A percentile compares a stretch with the other conserved stretches of the same genome.
Conservation (phyloP, 2,797 vertebrate species). For the Hoplostethus atlanticus region DNA sequence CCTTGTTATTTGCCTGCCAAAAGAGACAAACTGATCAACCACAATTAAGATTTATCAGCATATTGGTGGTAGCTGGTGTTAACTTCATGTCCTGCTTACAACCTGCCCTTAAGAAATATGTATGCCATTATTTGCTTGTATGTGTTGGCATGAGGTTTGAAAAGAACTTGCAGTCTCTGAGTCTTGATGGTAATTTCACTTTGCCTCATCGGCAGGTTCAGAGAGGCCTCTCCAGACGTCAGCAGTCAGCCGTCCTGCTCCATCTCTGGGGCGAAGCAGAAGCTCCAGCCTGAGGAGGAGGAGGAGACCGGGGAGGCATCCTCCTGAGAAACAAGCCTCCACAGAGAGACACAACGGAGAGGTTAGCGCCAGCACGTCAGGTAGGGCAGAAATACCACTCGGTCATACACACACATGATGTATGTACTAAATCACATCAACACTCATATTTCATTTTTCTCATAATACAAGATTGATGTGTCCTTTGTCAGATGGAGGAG, state of each 20-base stretch:
- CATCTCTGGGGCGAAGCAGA: constrained; percentile 71
- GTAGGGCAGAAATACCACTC: constrained; percentile 67
- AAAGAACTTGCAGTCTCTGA: neutral
- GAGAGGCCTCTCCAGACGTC: constrained; percentile 60
- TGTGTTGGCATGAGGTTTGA: neutral
- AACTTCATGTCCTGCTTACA: too few relatives aligned
- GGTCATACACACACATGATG: neutral
- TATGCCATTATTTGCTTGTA: too few relatives aligned
- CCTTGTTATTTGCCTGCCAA: too few relatives aligned
- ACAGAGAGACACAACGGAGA: constrained; percentile 89
- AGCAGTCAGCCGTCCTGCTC: constrained; percentile 7
- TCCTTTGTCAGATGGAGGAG: constrained; percentile 86
- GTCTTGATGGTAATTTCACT: neutral
- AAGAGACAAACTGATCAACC: neutral
- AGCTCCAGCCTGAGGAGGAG: constrained; percentile 75
- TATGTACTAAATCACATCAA: neutral
- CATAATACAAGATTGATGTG: neutral
- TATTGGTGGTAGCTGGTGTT: too few relatives aligned
- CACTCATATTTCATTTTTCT: neutral
- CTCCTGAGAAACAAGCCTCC: constrained; percentile 69
- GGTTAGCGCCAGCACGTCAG: constrained; percentile 90
- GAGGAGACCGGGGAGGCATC: constrained; percentile 69
- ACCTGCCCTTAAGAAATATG: too few relatives aligned
- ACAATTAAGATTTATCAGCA: neutral
- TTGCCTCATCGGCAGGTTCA: constrained; percentile 41